Evolutionary conservation across 2,113 vertebrate species (phyloP).

Genomic region (Rhineura floridana): DNA sequence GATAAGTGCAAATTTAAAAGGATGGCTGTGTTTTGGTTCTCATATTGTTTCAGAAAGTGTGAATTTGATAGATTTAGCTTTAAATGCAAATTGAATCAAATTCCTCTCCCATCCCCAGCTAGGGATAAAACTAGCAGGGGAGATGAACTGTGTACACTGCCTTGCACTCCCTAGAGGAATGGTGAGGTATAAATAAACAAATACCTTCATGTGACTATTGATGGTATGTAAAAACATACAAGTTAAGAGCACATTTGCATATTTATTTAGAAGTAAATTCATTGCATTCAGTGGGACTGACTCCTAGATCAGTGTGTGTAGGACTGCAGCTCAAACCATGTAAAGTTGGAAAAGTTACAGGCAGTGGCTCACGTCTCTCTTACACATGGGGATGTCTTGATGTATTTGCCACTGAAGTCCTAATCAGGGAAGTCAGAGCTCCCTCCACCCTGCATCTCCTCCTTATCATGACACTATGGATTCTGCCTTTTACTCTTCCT

Average conservation of each 20-base stretch:
- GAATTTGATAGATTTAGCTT: too few species aligned
- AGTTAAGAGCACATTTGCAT: neutral
- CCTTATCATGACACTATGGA: conserved; percentile 12
- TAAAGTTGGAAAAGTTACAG: neutral
- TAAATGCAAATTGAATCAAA: too few species aligned
- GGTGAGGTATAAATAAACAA: neutral
- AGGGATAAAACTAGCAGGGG: too few species aligned
- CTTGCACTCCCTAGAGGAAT: neutral
- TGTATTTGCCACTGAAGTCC: neutral
- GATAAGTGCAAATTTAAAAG: too few species aligned
- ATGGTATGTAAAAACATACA: too few species aligned
- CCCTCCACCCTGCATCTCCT: neutral
- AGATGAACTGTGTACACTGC: too few species aligned
- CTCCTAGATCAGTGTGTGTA: too few species aligned
- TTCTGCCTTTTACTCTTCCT: neutral
- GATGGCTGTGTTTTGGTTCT: too few species aligned
- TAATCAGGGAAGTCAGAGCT: neutral
- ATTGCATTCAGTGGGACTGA: neutral
- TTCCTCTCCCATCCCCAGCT: too few species aligned
- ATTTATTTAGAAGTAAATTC: neutral
- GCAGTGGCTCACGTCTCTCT: neutral
- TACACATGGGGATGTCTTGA: neutral
- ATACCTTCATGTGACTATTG: neutral
- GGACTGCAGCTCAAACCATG: neutral
- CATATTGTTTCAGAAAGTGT: too few species aligned